Evolutionary conservation across 2,797 vertebrate genomes (phyloP).

Genomic region (Chromis chromis): DNA sequence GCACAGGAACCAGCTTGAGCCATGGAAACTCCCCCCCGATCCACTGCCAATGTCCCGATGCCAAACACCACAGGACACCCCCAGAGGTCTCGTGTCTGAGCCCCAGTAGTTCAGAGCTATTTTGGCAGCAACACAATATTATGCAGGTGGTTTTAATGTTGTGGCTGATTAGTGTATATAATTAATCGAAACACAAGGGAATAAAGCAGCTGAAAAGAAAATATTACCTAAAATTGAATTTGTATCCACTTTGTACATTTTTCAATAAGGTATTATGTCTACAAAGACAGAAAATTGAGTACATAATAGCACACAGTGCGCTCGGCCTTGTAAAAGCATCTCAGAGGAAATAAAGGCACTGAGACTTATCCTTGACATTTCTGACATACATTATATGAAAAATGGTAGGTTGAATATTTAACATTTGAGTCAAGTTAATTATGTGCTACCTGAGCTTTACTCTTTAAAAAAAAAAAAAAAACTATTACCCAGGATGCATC

Average conservation of each 20-base stretch:
- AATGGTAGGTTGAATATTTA: not conserved
- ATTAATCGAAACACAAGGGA: not conserved
- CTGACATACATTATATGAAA: constrained; percentile 12
- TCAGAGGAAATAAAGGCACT: constrained; percentile 7
- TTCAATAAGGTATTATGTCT: no score
- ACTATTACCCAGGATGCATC: constrained; percentile 6
- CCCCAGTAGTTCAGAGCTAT: no score
- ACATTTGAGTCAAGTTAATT: not conserved
- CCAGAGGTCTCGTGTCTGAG: no score
- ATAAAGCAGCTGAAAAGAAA: not conserved
- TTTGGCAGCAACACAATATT: no score
- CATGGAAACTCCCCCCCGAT: no score
- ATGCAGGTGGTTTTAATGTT: no score
- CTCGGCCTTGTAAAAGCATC: constrained; percentile 1
- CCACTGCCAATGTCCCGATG: no score
- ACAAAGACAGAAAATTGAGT: not conserved
- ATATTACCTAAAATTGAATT: no score
- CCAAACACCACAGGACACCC: no score
- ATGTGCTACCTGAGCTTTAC: not conserved
- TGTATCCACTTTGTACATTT: no score
- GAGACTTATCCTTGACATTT: constrained; percentile 7
- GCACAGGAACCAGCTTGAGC: no score
- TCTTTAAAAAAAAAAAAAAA: not conserved
- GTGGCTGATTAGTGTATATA: not conserved
- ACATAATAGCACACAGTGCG: not conserved